Evolutionary conservation across 2,888 invertebrate species (phyloP), one percentile per base, ranked within the genome.

Genomic region (Conus canariensis): DNA sequence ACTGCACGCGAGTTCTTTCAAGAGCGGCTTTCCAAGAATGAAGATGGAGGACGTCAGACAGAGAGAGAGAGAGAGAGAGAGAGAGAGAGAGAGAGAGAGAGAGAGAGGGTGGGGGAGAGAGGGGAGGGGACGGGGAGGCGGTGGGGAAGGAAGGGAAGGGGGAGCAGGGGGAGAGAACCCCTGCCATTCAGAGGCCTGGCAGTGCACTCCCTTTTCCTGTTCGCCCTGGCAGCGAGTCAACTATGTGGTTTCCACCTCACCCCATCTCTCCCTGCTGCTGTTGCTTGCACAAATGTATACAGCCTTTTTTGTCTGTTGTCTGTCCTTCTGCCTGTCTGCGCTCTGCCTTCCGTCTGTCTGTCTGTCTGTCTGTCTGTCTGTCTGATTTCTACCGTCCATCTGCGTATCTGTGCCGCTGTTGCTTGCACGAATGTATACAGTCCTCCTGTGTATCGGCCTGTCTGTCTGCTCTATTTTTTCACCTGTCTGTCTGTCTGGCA

Each of bases 181-280:
- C 45, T 45, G 45, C 45, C 45, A 45, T 45, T 45, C 45, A 45
- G 45, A 25, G 45, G 25, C 45, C 80, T 30, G 30, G 45, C 25
- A 80, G 45, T 80, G 80, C 80, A 80, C 30, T 80, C 45, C 45
- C n/a, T 25, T 45, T 80, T 80, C 80, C 80, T 80, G 80, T 80
- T 45, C 45, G 45, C 25, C 30, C 80, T 80, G 88, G 67, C n/a
- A 74, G 58, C 16, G 88, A 58, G n/a, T 67, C 56, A 74, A 74
- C 74, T 10, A 60, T 58, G 30, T 22, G 58, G 30, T 58, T 58
- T 45, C 45, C 45, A 45, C 3, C 45, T 45, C 45, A 45, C 45
- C 45, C 45, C 45, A 45, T 45, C 45, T 45, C 45, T 45, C 45
- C 45, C 2, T 45, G 45, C 45, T 45, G 45, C 45, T 45, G 45